A percentile compares a stretch with the other conserved stretches of the same genome.
phyloP scores from a whole-genome alignment of 2,113 vertebrate genomes.

The Micromys minutus region DNA sequence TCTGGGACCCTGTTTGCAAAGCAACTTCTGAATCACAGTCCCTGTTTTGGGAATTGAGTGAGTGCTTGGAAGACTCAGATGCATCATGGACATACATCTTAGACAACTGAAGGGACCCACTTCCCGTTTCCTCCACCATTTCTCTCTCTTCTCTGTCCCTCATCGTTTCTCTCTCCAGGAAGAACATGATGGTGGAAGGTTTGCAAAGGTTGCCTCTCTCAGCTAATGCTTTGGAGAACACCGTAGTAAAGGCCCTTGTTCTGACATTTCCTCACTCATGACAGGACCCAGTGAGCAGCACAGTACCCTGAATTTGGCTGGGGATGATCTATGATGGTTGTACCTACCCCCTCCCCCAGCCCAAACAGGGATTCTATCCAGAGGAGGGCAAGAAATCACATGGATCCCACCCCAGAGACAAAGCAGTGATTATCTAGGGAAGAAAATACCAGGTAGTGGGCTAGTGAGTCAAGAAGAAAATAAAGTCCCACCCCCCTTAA shows the following conservation, averaged over 20 bases:
- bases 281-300: background rate
- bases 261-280: background rate
- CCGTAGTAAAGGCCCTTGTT: background rate
- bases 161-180: background rate
- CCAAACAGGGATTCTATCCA: background rate
- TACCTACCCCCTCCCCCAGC: background rate
- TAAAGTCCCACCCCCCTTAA: background rate
- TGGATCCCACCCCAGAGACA: too few relatives aligned
- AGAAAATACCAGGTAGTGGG: background rate
- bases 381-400: background rate
- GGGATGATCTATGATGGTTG: background rate
- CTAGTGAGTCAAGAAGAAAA: background rate
- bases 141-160: background rate
- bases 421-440: background rate
- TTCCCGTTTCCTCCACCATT: background rate
- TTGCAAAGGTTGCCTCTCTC: background rate
- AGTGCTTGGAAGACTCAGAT: background rate
- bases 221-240: background rate
- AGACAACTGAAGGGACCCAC: background rate
- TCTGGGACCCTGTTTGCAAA: background rate
- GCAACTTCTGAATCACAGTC: background rate
- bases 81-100: rapidly evolving
- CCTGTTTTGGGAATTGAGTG: background rate
- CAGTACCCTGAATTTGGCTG: background rate
- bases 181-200: background rate